These are phyloP conservation scores for Pelecanoides urinatrix DNA, from an alignment of 2,113 vertebrate genomes.

Conservation along the genomic window DNA sequence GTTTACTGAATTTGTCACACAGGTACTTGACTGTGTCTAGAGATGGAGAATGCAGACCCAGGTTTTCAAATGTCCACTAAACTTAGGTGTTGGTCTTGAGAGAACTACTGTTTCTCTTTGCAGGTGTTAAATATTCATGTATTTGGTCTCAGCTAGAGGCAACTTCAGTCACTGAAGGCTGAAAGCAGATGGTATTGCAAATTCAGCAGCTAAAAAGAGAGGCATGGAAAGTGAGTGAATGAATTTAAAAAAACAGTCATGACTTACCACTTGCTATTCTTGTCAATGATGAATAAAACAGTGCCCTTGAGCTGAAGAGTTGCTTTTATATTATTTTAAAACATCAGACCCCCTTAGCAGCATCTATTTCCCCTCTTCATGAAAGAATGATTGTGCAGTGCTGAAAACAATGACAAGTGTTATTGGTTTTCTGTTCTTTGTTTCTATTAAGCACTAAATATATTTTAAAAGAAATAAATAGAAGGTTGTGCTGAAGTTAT, in stretches of 20 bases:
- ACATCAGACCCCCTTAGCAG: not conserved
- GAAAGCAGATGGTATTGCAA: constrained; percentile 41
- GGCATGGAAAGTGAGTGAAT: constrained; percentile 16
- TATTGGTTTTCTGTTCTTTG: not conserved
- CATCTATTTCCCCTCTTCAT: not conserved
- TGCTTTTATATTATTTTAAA: constrained; percentile 1
- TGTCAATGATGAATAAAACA: constrained; percentile 34
- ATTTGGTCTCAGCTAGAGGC: not conserved
- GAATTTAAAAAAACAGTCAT: constrained; percentile 18
- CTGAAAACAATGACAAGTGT: not conserved
- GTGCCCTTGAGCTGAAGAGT: not conserved
- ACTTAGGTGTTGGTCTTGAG: not conserved
- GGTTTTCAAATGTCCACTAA: not conserved
- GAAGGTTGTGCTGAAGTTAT: not conserved
- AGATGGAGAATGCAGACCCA: not conserved
- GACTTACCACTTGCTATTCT: constrained; percentile 42
- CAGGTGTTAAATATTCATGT: constrained; percentile 37
- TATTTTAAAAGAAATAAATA: not conserved
- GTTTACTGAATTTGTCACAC: not conserved
- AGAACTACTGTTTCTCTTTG: not conserved
- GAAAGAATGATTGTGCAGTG: not conserved
- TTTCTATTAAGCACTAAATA: not conserved
- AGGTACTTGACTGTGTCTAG: not conserved
- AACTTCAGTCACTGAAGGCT: not conserved
- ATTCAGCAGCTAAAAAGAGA: not conserved